phyloP scores from a whole-genome alignment of 1,140 invertebrate genomes.

The Atopsyche davidsoni region DNA sequence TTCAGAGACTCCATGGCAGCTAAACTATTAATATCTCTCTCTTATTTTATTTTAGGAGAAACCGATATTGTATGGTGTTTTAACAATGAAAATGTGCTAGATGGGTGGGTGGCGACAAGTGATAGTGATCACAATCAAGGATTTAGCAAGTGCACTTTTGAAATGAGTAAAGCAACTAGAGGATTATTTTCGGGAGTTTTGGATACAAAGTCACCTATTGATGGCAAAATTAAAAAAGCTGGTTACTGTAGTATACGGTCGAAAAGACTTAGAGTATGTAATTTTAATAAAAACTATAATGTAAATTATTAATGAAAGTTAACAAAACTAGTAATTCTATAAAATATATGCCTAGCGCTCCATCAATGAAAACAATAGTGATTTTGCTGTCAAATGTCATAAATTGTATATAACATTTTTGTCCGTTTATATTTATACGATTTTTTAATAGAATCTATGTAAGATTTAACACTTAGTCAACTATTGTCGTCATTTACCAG shows the following conservation, averaged over 20 bases:
- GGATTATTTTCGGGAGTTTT: conserved; percentile 73
- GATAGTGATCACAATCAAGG: conserved; percentile 80
- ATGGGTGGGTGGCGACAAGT: conserved; percentile 66
- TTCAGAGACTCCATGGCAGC: no score
- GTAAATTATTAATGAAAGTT: neutral
- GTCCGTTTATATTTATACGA: no score
- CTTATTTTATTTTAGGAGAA: conserved; percentile 57
- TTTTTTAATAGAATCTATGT: no score
- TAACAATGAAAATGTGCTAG: conserved; percentile 52
- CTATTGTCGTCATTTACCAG: no score
- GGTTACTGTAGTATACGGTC: conserved; percentile 77
- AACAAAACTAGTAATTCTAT: neutral
- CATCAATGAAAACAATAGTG: neutral
- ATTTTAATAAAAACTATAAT: neutral
- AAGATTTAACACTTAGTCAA: no score
- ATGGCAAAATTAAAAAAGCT: conserved; percentile 65
- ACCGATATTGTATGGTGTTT: conserved; percentile 67
- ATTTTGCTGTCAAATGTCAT: no score
- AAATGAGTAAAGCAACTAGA: conserved; percentile 59
- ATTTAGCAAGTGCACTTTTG: conserved; percentile 61
- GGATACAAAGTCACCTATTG: conserved; percentile 64
- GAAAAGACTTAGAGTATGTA: conserved; percentile 53
- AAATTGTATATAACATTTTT: no score
- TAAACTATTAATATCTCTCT: no score
- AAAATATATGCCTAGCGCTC: neutral